Evolutionary conservation across 1,140 invertebrate species (phyloP).

Genomic region (Elymnias hypermnestra): DNA sequence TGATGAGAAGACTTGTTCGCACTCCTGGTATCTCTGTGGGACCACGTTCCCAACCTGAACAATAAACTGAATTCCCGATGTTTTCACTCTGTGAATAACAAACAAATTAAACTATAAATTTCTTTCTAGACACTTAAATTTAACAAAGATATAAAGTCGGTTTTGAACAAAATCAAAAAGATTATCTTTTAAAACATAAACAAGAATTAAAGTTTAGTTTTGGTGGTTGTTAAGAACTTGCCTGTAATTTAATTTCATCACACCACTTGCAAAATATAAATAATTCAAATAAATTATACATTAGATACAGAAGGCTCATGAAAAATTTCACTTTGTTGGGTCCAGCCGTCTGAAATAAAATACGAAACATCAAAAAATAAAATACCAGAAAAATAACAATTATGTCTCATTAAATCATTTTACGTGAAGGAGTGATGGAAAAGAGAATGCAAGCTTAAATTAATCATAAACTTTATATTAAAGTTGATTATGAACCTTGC

Average conservation of each 20-base stretch:
- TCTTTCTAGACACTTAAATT: no score
- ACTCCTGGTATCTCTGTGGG: constrained; percentile 25
- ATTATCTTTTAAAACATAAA: no score
- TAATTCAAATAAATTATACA: constrained; percentile 40
- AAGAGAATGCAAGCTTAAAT: no score
- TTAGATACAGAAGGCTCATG: constrained; percentile 40
- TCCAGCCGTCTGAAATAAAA: constrained; percentile 34
- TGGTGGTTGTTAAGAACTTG: constrained; percentile 9
- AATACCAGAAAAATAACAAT: no score
- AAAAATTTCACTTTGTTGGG: constrained; percentile 33
- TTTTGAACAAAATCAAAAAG: no score
- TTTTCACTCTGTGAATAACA: constrained; percentile 35
- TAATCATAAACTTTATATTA: no score
- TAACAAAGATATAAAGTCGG: no score
- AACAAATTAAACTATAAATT: not conserved
- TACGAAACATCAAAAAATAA: no score
- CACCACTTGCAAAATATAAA: constrained; percentile 48
- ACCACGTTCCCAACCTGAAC: constrained; percentile 40
- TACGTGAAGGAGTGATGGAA: no score
- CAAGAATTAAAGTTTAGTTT: no score
- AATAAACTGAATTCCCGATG: constrained; percentile 36
- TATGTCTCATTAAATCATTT: no score
- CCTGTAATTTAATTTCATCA: constrained; percentile 45
- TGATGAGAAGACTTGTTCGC: constrained; percentile 26
- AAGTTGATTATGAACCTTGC: no score